Base-by-base conservation (phyloP, 2,888 invertebrate species). In the Drosophila austrosaltans region DNA sequence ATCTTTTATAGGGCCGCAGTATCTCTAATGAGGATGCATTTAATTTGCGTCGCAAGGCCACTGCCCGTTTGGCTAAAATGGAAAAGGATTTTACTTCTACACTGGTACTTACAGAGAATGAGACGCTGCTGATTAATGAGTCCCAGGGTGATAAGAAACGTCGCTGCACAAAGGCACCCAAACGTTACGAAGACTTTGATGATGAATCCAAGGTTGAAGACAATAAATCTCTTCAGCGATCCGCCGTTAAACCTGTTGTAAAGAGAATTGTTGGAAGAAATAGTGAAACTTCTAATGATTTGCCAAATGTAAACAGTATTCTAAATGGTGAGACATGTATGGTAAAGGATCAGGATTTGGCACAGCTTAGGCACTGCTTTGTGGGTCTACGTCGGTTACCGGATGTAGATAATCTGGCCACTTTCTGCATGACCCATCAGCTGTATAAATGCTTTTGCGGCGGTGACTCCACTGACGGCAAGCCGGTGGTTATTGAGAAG, bases 41-140 rank as follows among this genome's bases (percentile, higher is more conserved):
- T 62, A 87, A 91, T 71, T 73, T 92, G 63, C 90, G 92, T 0
- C 91, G 92, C 32, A 84, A 92, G 64, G 92, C 92, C 4, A 92
- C 92, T 0, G 92, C 92, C 53, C 93, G 94, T 67, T 91, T 96
- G 71, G 94, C 95, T 0, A 95, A 94, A 90, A 95, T 95, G 83
- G 96, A 96, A 90, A 94, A 94, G 89, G 95, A 95, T 85, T 96
- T 96, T 91, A 95, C 95, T 16, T 95, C 95, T 81, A 96, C 96
- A 3, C 93, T 96, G 28, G 94, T 96, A 64, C 92, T 95, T 53
- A 94, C 94, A 8, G 94, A 94, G 30, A 94, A 95, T 81, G 94
- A 95, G 90, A 95, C 95, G 59, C 93, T 95, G 78, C 91, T 95
- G 7, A 93, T 96, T 32, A 95, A 95, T 71, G 93, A 93, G 66